Base-by-base conservation (phyloP, 1,140 invertebrate genomes). In the Sarcophaga peregrina region DNA sequence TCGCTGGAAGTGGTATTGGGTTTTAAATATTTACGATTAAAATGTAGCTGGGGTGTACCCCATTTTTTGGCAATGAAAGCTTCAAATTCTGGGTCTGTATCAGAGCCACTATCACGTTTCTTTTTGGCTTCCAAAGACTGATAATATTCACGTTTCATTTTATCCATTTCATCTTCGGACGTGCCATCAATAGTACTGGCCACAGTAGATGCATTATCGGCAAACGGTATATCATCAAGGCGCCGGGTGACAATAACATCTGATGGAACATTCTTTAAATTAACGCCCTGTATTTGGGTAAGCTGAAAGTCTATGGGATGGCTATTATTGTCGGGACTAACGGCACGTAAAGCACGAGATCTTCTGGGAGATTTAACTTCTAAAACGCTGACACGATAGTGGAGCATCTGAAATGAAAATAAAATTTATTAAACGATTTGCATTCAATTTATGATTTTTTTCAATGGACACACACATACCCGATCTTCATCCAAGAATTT, bases 21-120 rank as follows among this genome's bases (percentile, higher is more conserved):
- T 54, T 85, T 84, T 81, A 90, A 84, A 76, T 89, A 90, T 74
- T 90, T 90, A n/a, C 88, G 85, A 84, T 90, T 90, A 17, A 90
- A 90, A 80, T 90, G 87, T 81, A 90, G 72, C 52, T 89, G 88
- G 8, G 88, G 88, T 13, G 88, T 90, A 13, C 88, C 88, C 88
- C 88, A 90, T 78, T 89, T 89, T 74, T 85, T 87, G 84, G 81
- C 83, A 68, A 76, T 52, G 15, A 25, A 20, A 48, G 81, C 82
- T 78, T 85, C 46, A 48, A 76, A 46, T 84, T 85, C 80, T 83
- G 85, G 45, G 82, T 85, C 84, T 50, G 72, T 86, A 45, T 85
- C 84, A 9, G 75, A 68, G 9, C 85, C 85, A 47, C 84, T 84
- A 13, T 83, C 83, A 68, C 81, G 75, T 46, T 75, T 78, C 52